A percentile compares a stretch with the other conserved stretches of the same genome.
Evolutionary conservation across 2,113 vertebrate species (phyloP).

Genomic region (Astatoreochromis straeleni): DNA sequence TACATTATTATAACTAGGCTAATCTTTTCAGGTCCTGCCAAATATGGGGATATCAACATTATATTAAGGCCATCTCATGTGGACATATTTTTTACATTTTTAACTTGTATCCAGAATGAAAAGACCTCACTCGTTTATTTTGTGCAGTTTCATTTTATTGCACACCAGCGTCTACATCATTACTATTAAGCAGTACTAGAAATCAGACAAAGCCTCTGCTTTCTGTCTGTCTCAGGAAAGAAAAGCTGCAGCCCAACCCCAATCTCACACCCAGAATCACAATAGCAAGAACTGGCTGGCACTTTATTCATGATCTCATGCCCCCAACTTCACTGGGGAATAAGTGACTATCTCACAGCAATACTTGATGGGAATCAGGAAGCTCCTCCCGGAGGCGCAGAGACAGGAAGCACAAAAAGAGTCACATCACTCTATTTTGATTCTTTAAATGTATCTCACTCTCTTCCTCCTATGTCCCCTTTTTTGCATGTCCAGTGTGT

Average conservation of each 20-base stretch:
- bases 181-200: not conserved
- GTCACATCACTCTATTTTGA: not conserved
- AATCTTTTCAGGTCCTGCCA: not conserved
- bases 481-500: not conserved
- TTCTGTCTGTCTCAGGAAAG: not conserved
- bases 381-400: constrained; percentile 53
- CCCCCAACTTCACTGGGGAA: not conserved
- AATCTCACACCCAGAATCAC: not conserved
- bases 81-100: not conserved
- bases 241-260: not conserved
- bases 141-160: not conserved
- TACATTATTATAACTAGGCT: not conserved
- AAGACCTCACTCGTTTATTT: not conserved
- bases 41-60: not conserved
- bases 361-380: constrained; percentile 48
- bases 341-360: constrained; percentile 9
- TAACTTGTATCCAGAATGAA: not conserved
- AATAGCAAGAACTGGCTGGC: not conserved
- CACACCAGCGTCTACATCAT: not conserved
- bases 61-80: not conserved
- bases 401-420: constrained; percentile 25
- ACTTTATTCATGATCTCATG: constrained; percentile 32
- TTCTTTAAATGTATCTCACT: not conserved
- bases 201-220: not conserved
- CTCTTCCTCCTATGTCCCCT: not conserved